These are phyloP conservation scores for Hypomesus transpacificus DNA, from an alignment of 2,113 vertebrate species.

Conservation along the genomic window DNA sequence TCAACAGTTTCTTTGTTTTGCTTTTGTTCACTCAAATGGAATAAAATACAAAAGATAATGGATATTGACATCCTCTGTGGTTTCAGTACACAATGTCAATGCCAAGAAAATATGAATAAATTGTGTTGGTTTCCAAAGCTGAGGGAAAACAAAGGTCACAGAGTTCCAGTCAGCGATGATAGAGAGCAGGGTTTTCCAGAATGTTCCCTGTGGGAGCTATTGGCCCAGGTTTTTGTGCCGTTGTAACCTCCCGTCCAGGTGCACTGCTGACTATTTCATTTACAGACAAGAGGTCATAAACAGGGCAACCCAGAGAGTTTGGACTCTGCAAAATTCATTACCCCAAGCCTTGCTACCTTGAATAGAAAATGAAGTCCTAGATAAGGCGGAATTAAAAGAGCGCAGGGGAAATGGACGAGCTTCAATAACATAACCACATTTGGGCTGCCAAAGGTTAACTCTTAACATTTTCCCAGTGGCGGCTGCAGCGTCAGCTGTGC, in stretches of 20 bases:
- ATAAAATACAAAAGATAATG: slow-evolving; percentile 49
- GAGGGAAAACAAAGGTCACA: slow-evolving; percentile 25
- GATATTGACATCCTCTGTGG: slow-evolving; percentile 42
- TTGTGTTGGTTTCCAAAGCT: slow-evolving; percentile 34
- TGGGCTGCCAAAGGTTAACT: slow-evolving; percentile 60
- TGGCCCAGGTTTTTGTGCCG: slow-evolving; percentile 33
- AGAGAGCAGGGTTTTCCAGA: slow-evolving; percentile 41
- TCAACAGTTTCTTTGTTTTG: slow-evolving; percentile 27
- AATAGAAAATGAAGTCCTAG: slow-evolving; percentile 61
- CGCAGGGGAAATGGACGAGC: slow-evolving; percentile 31
- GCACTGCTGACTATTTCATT: slow-evolving; percentile 67
- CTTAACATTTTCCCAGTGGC: slow-evolving; percentile 53
- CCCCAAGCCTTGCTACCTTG: slow-evolving; percentile 52
- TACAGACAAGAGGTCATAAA: slow-evolving; percentile 62
- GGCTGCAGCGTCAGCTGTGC: slow-evolving; percentile 38
- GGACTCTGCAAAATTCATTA: slow-evolving; percentile 64
- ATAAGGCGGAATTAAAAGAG: slow-evolving; percentile 57
- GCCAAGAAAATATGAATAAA: slow-evolving; percentile 49
- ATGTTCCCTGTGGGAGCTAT: slow-evolving; percentile 42
- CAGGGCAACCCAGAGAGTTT: slow-evolving; percentile 49
- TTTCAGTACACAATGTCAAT: slow-evolving; percentile 46
- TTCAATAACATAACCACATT: slow-evolving; percentile 47
- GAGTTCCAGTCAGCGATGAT: slow-evolving; percentile 44
- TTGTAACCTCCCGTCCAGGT: slow-evolving; percentile 48
- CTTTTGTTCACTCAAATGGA: slow-evolving; percentile 34